Evolutionary conservation across 2,113 vertebrate genomes (phyloP), one percentile per base, ranked within the genome.

Genomic region (Indri indri): DNA sequence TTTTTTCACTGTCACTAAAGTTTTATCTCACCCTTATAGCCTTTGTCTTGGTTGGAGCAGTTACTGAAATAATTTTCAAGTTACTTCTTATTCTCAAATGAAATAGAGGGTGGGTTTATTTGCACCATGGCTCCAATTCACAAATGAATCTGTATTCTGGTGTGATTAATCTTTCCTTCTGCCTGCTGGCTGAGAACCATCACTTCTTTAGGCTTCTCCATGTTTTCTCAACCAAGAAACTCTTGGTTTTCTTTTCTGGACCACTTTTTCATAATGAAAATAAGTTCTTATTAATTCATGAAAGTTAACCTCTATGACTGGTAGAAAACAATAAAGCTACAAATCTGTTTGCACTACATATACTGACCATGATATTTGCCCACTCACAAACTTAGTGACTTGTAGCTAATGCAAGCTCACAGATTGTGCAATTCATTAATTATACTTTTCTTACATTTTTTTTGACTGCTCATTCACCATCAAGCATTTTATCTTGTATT

Each of bases 401-500:
- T 54, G 25, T 6, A 25, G 50, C 16, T 12, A 61, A 63, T 14
- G 25, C 17, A 45, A 86, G 40, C 25, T 90, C 70, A 5, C n/a
- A 47, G 80, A 47, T 16, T n/a, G 37, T 81, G 50, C 42, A 23
- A 8, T 68, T 91, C 37, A 59, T n/a, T 76, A 27, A 47, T 50
- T 50, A 12, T 59, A 57, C n/a, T 34, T 40, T n/a, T 42, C 93
- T 91, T 71, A 57, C 2, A 4, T 22, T 90, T 52, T 80, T 80
- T 81, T 81, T 92, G 34, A 70, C 37, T 63, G 16, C 16, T 84
- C 34, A 52, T 42, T 14, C 27, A 50, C 63, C 80, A 59, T 32
- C 42, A 80, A 86, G 71, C 61, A 66, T 52, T 90, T 82, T 74
- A 22, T 63, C 37, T 76, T 57, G 23, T 32, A 79, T 84, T 85